Conservation (phyloP, 2,888 invertebrate species). For the Allolobophora icterica region DNA sequence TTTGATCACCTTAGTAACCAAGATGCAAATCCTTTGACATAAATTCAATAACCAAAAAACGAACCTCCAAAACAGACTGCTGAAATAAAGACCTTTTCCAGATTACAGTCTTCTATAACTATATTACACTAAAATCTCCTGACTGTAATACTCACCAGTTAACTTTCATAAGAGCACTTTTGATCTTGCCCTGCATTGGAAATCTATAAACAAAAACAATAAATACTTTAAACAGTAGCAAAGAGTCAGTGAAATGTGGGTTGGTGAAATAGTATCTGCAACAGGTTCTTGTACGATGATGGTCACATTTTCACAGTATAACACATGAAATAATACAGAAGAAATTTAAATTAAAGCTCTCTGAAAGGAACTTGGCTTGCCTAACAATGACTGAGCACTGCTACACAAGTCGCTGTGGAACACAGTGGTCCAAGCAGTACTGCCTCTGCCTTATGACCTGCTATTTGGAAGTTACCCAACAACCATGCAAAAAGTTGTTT, state of each 20-base stretch:
- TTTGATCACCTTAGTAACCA: too few relatives aligned
- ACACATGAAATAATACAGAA: neutral
- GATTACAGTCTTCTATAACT: neutral
- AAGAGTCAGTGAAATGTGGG: neutral
- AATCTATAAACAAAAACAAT: conserved; percentile 64
- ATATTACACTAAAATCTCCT: neutral
- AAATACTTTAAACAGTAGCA: neutral
- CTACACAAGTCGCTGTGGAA: neutral
- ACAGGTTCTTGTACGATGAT: neutral
- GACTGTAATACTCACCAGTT: conserved; percentile 66
- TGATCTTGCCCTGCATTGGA: conserved; percentile 77
- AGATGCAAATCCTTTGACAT: too few relatives aligned
- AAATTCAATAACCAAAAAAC: too few relatives aligned
- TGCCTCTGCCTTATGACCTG: neutral
- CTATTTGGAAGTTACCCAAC: neutral
- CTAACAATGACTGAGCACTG: neutral
- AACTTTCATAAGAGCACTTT: conserved; percentile 77
- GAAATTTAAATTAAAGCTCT: neutral
- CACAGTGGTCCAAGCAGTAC: neutral
- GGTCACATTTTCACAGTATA: neutral
- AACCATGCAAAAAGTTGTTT: neutral
- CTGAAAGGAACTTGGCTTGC: neutral
- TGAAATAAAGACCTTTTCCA: neutral
- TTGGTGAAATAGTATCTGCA: neutral
- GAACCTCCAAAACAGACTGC: too few relatives aligned